Evolutionary conservation across 2,888 invertebrate species (phyloP), one percentile per base, ranked within the genome.

Genomic region (Synergus umbraculus): DNA sequence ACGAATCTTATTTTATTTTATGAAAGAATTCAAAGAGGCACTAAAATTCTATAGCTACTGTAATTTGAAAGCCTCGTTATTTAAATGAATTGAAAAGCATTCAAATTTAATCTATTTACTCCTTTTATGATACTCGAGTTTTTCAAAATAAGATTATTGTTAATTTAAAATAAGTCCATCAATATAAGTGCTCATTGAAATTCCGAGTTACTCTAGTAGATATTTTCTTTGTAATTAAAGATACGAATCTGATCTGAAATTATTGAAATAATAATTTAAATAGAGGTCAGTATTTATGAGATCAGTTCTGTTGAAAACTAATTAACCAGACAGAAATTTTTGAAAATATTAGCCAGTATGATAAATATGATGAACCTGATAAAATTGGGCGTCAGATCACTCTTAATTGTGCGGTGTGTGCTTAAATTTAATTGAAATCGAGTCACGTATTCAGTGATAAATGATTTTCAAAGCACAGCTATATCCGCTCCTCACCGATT

Each of bases 381-480:
- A 46, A 44, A 22, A 12, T 69, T 49, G 67, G 46, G 22, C 46
- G 67, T 49, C 29, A 69, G 22, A 69, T 69, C 67, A 46, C 46
- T 44, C 22, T 69, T 46, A 46, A 69, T 46, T 69, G 46, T 69
- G 67, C 46, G 77, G 80, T 80, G 80, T 85, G 83, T 85, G 84
- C 86, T 83, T 84, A 85, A 84, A 84, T 86, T 89, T 89, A 88
- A 88, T 89, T 88, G 88, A 88, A 85, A 86, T 83, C 80, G 81
- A 86, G 84, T 87, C 88, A 85, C 84, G 87, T 86, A 81, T 69
- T 29, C 15, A 46, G 22, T 69, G 46, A 69, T 69, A 69, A 69
- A 69, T 49, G 67, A 49, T 69, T 69, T 69, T 69, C 22, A 69
- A 69, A 44, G 67, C 22, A 13, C 44, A 67, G n/a, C n/a, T n/a